These are phyloP conservation scores for Synergus umbraculus DNA, from an alignment of 2,888 invertebrate species.

Conservation along the genomic window DNA sequence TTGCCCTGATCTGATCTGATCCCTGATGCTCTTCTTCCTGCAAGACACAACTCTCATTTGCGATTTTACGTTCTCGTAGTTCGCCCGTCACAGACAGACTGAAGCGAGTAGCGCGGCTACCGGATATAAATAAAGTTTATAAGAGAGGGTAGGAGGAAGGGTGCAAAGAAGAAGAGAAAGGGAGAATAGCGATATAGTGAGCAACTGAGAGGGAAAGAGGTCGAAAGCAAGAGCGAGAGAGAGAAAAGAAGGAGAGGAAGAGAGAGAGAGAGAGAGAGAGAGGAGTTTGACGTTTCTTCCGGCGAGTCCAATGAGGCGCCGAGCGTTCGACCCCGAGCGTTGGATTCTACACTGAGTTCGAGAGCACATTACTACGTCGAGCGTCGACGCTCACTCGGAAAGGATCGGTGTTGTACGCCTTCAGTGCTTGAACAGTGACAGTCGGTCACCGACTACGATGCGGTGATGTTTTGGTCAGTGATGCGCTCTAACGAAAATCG, in stretches of 20 bases:
- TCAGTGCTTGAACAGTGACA: conserved; percentile 36
- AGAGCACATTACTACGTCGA: conserved; percentile 45
- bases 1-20: not conserved
- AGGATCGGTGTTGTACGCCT: conserved; percentile 28
- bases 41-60: not conserved
- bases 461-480: conserved; percentile 28
- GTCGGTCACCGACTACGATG: conserved; percentile 38
- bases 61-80: conserved; percentile 44
- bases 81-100: conserved; percentile 29
- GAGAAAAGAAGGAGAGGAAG: conserved; percentile 32
- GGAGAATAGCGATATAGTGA: conserved; percentile 45
- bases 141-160: not conserved
- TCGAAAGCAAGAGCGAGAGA: conserved; percentile 43
- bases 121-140: conserved; percentile 60
- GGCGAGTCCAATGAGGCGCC: conserved; percentile 56
- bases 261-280: conserved; percentile 49
- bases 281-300: conserved; percentile 60
- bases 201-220: conserved; percentile 41
- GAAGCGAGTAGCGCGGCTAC: conserved; percentile 49
- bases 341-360: conserved; percentile 52
- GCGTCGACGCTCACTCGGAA: conserved; percentile 50
- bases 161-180: conserved; percentile 46
- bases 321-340: conserved; percentile 54
- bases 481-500: conserved; percentile 13
- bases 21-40: not conserved